Conservation (phyloP, 2,113 vertebrate genomes). For the Alethe castanea region DNA sequence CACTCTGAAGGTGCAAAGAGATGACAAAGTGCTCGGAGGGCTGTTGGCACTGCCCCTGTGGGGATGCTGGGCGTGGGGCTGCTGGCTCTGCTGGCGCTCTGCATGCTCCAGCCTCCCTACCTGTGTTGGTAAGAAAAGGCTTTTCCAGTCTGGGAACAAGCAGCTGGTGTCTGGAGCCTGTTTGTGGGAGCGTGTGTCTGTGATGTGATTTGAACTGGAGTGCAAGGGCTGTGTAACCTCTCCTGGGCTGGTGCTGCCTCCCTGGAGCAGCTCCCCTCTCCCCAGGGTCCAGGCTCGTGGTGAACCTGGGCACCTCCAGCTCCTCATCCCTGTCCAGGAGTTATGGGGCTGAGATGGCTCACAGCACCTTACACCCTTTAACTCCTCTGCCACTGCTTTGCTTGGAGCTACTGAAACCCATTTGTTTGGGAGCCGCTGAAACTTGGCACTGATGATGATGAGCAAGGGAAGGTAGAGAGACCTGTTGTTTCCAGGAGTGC, state of each 20-base stretch:
- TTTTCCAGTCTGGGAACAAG: conserved; percentile 12
- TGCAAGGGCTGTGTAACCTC: neutral
- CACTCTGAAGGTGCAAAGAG: fast-evolving
- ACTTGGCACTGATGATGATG: conserved; percentile 47
- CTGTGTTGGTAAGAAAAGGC: neutral
- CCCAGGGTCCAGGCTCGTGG: neutral
- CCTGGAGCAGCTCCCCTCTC: neutral
- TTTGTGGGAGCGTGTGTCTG: neutral
- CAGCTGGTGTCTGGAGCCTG: conserved; percentile 21
- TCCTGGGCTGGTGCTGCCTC: neutral
- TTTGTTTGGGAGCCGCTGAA: conserved; percentile 1
- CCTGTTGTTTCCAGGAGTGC: neutral
- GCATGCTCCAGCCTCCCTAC: neutral
- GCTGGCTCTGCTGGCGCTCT: neutral
- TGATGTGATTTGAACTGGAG: conserved; percentile 15
- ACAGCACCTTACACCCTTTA: neutral
- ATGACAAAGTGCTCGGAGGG: fast-evolving
- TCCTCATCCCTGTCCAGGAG: neutral
- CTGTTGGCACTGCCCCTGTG: neutral
- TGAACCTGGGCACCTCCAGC: neutral
- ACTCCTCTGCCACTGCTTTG: neutral
- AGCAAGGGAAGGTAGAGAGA: neutral
- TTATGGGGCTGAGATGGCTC: neutral
- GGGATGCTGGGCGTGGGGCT: fast-evolving
- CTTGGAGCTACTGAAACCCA: conserved; percentile 1